Conservation (phyloP, 2,888 invertebrate genomes). For the Schizaphis graminum region DNA sequence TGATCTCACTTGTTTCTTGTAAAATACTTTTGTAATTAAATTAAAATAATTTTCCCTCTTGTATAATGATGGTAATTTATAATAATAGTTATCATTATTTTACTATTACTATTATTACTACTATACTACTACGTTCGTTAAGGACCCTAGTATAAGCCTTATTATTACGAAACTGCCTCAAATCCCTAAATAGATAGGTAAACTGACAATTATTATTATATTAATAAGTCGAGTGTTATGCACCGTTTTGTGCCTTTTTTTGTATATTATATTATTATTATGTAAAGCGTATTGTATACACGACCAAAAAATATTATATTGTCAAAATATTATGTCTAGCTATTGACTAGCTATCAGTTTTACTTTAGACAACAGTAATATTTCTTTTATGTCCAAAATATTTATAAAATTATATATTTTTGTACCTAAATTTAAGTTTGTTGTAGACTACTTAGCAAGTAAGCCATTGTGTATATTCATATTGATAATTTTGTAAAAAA, state of each 20-base stretch:
- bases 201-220: conserved; percentile 50
- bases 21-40: conserved; percentile 58
- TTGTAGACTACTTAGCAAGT: conserved; percentile 48
- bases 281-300: conserved; percentile 14
- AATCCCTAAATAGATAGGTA: conserved; percentile 2
- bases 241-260: conserved; percentile 55
- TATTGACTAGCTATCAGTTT: neutral
- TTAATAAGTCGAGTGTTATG: conserved; percentile 43
- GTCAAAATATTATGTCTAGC: neutral
- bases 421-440: conserved; percentile 59
- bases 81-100: conserved; percentile 26
- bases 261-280: conserved; percentile 33
- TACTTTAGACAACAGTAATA: neutral
- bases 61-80: conserved; percentile 1
- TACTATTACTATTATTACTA: conserved; percentile 26
- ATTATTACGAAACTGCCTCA: conserved; percentile 44
- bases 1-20: conserved; percentile 64
- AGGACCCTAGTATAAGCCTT: neutral
- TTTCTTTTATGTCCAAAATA: conserved; percentile 28
- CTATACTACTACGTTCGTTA: neutral
- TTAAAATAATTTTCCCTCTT: neutral
- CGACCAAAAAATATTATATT: conserved; percentile 3
- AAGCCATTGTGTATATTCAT: conserved; percentile 46
- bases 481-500: conserved; percentile 29
- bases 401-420: conserved; percentile 54